A percentile compares a stretch with the other conserved stretches of the same genome.
Conservation (phyloP, 2,888 invertebrate genomes). For the Cephalotes varians region DNA sequence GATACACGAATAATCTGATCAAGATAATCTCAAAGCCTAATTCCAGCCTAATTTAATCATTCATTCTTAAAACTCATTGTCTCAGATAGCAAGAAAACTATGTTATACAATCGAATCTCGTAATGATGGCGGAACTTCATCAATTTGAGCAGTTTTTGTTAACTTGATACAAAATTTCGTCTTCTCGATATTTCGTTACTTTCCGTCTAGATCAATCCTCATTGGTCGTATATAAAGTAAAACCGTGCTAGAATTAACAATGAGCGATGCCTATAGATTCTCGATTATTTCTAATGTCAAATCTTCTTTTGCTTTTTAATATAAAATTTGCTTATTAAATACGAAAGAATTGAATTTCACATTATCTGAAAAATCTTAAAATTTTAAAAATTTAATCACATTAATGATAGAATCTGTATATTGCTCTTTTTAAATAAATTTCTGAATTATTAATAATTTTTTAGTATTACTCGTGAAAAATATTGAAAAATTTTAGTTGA, state of each 20-base stretch:
- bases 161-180: constrained; percentile 54
- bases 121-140: constrained; percentile 71
- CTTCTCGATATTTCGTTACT: constrained; percentile 20
- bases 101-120: constrained; percentile 1
- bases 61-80: neutral
- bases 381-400: neutral
- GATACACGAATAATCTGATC: neutral
- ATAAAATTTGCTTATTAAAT: too few species aligned
- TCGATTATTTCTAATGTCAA: neutral
- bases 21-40: neutral
- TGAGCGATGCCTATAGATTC: neutral
- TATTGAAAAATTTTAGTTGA: constrained; percentile 9
- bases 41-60: neutral
- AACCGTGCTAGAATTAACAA: neutral
- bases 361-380: neutral
- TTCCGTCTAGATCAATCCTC: constrained; percentile 24
- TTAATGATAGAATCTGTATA: neutral
- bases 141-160: constrained; percentile 63
- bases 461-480: neutral
- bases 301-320: neutral
- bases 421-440: neutral
- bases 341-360: neutral
- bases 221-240: neutral
- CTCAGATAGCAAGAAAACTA: neutral
- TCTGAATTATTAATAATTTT: neutral